A percentile compares a stretch with the other conserved stretches of the same genome.
Conservation (phyloP, 2,113 vertebrate species). For the Coturnix japonica region DNA sequence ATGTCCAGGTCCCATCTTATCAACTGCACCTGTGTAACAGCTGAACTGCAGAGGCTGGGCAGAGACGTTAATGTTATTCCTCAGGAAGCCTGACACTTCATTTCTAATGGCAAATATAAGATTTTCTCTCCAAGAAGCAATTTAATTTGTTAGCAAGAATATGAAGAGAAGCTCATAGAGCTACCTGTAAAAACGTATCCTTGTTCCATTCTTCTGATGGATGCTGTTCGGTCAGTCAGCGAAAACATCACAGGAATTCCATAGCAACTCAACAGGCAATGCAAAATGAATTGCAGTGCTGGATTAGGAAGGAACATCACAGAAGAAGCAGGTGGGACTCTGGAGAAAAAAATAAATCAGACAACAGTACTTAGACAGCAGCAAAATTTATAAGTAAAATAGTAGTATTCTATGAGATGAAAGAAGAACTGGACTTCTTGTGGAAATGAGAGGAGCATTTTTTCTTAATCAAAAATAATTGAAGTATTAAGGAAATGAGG, state of each 20-base stretch:
- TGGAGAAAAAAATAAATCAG: background rate
- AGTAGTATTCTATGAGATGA: background rate
- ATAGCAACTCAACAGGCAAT: background rate
- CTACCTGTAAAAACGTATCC: background rate
- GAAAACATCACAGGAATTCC: background rate
- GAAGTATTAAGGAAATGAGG: background rate
- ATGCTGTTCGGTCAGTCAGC: background rate
- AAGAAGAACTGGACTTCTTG: background rate
- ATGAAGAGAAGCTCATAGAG: background rate
- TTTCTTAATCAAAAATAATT: background rate
- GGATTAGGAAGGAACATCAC: background rate
- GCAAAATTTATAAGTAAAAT: background rate
- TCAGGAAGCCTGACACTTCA: background rate
- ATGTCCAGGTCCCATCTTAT: background rate
- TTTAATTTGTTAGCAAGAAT: background rate
- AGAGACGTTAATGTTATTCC: background rate
- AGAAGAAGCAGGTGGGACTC: background rate
- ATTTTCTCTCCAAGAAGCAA: background rate
- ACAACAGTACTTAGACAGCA: background rate
- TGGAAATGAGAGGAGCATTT: background rate
- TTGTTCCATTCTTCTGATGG: background rate
- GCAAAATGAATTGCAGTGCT: background rate
- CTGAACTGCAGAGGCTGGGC: background rate
- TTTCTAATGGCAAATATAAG: background rate
- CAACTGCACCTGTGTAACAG: background rate